Evolutionary conservation across 1,140 invertebrate genomes (phyloP).

Genomic region (Tribolium castaneum): DNA sequence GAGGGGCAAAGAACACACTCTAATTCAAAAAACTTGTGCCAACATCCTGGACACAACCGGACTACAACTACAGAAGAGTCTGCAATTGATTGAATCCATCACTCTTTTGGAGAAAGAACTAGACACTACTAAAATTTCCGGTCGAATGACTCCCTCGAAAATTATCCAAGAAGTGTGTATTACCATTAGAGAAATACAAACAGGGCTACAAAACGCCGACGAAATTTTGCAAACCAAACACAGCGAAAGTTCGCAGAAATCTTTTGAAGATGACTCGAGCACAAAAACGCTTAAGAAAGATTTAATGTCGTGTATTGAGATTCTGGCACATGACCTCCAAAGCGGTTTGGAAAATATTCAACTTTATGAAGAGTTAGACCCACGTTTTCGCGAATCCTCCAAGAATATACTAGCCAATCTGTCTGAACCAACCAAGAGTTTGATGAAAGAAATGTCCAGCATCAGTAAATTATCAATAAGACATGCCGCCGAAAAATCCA

Average conservation of each 20-base stretch:
- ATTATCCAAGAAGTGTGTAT: constrained; percentile 66
- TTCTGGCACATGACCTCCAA: constrained; percentile 63
- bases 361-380: constrained; percentile 61
- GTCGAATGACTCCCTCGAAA: constrained; percentile 64
- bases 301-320: constrained; percentile 61
- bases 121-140: constrained; percentile 63
- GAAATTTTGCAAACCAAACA: constrained; percentile 56
- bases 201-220: constrained; percentile 65
- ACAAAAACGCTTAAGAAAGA: constrained; percentile 24
- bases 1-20: constrained; percentile 71
- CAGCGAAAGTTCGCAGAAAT: constrained; percentile 15
- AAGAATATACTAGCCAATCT: constrained; percentile 63
- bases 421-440: constrained; percentile 60
- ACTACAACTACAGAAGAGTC: constrained; percentile 66
- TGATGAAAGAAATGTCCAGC: constrained; percentile 60
- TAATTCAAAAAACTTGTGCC: constrained; percentile 73
- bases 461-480: constrained; percentile 61
- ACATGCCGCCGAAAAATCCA: constrained; percentile 63
- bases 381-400: constrained; percentile 56
- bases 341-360: constrained; percentile 64
- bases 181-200: constrained; percentile 68
- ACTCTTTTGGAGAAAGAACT: constrained; percentile 64
- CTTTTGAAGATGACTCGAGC: background rate
- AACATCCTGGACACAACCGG: constrained; percentile 71
- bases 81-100: constrained; percentile 66